Percentiles rank a stretch among this genome's conserved stretches.
Evolutionary conservation across 2,797 vertebrate genomes (phyloP).

Genomic region (Sarcoramphus papa): DNA sequence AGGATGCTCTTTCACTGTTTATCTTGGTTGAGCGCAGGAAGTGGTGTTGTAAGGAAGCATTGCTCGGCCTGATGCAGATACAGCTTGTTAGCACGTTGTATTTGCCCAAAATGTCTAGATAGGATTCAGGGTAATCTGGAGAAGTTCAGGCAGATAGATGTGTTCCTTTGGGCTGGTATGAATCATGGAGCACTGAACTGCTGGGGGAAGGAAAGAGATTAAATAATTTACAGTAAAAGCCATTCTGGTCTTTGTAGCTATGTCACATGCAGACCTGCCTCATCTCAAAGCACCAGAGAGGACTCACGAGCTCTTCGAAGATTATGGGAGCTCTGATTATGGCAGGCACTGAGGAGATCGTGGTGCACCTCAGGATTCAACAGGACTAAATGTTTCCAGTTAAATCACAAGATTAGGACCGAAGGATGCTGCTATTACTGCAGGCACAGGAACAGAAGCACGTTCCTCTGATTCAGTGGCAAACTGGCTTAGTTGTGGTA

Average conservation of each 20-base stretch:
- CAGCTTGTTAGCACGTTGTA: neutral
- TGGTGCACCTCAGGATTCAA: neutral
- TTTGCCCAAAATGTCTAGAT: neutral
- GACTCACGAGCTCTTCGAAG: neutral
- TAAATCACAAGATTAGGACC: neutral
- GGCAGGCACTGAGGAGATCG: neutral
- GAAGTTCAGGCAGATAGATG: neutral
- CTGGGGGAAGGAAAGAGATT: neutral
- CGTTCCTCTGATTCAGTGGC: neutral
- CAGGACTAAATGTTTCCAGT: neutral
- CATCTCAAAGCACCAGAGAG: neutral
- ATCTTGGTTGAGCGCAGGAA: neutral
- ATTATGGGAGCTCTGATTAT: neutral
- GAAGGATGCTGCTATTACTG: neutral
- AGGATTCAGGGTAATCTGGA: conserved; percentile 19
- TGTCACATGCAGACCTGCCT: neutral
- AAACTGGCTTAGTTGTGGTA: neutral
- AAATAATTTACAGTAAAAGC: conserved; percentile 38
- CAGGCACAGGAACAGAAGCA: neutral
- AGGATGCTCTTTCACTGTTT: conserved; percentile 10
- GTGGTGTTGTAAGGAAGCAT: neutral
- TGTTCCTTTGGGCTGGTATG: neutral
- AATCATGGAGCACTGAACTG: conserved; percentile 24
- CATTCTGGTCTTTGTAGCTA: neutral
- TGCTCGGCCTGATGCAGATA: neutral